phyloP scores from a whole-genome alignment of 2,797 vertebrate genomes.

The Xyrichtys novacula region DNA sequence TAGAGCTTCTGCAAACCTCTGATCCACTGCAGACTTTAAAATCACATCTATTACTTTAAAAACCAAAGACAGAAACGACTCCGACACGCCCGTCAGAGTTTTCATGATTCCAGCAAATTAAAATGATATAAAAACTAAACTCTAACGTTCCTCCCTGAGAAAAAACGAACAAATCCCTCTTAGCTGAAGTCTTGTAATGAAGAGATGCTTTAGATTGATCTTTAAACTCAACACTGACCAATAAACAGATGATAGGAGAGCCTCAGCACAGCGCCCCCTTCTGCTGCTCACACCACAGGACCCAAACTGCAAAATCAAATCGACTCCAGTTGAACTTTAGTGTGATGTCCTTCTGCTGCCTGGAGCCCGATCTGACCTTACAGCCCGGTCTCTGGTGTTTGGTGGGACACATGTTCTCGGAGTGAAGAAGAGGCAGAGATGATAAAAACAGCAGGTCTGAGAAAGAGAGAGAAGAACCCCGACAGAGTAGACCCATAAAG shows the following conservation, averaged over 20 bases:
- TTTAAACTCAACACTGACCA: not conserved
- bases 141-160: slow-evolving; percentile 60
- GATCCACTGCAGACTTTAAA: not conserved
- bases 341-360: no score
- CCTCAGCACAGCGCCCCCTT: slow-evolving; percentile 1
- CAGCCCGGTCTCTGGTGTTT: no score
- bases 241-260: not conserved
- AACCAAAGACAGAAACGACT: not conserved
- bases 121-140: slow-evolving; percentile 17
- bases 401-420: no score
- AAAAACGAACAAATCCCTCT: no score
- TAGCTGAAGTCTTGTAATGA: no score
- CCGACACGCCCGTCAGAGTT: slow-evolving; percentile 1
- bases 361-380: no score
- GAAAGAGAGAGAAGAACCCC: no score
- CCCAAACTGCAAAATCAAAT: no score
- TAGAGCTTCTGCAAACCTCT: not conserved
- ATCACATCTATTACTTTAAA: not conserved
- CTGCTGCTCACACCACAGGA: not conserved
- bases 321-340: no score
- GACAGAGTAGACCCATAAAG: no score
- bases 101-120: slow-evolving; percentile 21
- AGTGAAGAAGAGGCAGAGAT: no score
- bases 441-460: no score
- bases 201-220: not conserved